These are phyloP conservation scores for Lineus longissimus DNA, from an alignment of 1,140 invertebrate species.

Conservation along the genomic window DNA sequence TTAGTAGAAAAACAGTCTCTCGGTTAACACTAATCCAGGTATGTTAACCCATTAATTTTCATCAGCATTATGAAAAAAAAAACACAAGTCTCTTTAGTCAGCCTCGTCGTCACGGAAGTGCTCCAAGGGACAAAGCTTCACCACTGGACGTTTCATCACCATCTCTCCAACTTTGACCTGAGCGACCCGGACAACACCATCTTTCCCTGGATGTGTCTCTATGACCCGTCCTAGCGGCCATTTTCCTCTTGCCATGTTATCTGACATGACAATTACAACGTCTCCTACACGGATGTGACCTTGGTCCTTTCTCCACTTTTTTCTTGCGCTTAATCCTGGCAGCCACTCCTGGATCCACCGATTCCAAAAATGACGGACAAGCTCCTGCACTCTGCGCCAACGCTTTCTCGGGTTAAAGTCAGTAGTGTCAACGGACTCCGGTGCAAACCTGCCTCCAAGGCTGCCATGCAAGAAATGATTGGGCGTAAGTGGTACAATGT, in stretches of 20 bases:
- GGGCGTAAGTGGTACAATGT: constrained; percentile 30
- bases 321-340: background rate
- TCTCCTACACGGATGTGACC: background rate
- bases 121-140: too few species aligned
- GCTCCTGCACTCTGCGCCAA: constrained; percentile 9
- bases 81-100: too few species aligned
- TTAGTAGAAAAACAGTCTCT: too few species aligned
- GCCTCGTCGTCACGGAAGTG: too few species aligned
- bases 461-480: constrained; percentile 29
- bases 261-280: background rate
- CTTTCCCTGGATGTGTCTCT: too few species aligned
- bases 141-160: too few species aligned
- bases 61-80: too few species aligned
- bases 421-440: too few species aligned
- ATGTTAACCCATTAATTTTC: too few species aligned
- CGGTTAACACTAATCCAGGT: too few species aligned
- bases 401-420: constrained; percentile 3
- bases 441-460: constrained; percentile 7
- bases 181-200: too few species aligned
- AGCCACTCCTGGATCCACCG: constrained; percentile 13
- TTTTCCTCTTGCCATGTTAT: background rate
- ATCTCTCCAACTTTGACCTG: too few species aligned
- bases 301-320: constrained; percentile 5
- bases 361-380: constrained; percentile 16
- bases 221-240: background rate